Evolutionary conservation across 2,797 vertebrate genomes (phyloP), one percentile per base, ranked within the genome.

Genomic region (Acomys russatus): DNA sequence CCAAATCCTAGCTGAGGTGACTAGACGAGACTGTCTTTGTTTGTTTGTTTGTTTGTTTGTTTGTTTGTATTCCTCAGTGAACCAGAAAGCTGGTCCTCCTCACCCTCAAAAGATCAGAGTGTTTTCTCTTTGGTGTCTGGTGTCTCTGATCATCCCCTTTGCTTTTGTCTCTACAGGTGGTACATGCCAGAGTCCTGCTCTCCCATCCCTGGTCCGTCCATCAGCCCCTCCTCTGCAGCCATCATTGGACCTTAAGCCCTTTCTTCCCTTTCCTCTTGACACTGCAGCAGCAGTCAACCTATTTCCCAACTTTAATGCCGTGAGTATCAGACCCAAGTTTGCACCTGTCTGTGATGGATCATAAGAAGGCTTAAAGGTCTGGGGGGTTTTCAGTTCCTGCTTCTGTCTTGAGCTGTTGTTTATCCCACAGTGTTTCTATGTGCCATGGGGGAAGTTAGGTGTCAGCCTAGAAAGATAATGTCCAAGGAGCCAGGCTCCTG

Each of bases 241-340:
- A 0, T 99, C 99, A 6, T 98, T 99, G 99, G 99, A 99, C 97
- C 98, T 99, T 97, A 99, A 99, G 98, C 99, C 99, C 22, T 99
- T 99, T 94, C 99, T 99, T 96, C 99, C 99, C 0, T 99, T 99
- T 97, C 99, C 99, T 56, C 98, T 99, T 98, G 99, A 99, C 84
- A 98, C 99, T 49, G 98, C 99, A 0, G 98, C 99, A 0, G 98
- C 99, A 12, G 98, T 99, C 98, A 99, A 99, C 98, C 99, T 99
- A 95, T 99, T 99, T 98, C 99, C 99, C 82, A 99, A 99, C 98
- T 99, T 99, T 98, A 99, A 98, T 98, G 97, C 99, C 98, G 99
- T 99, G 98, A 99, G 99, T 99, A 96, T 76, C 4, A 28, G 56
- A 9, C 56, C 59, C 49, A 80, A 15, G 3, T 44, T 51, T 82